Percentiles rank a stretch among this genome's conserved stretches.
phyloP scores from a whole-genome alignment of 1,140 invertebrate genomes.

The Oryctes rhinoceros region DNA sequence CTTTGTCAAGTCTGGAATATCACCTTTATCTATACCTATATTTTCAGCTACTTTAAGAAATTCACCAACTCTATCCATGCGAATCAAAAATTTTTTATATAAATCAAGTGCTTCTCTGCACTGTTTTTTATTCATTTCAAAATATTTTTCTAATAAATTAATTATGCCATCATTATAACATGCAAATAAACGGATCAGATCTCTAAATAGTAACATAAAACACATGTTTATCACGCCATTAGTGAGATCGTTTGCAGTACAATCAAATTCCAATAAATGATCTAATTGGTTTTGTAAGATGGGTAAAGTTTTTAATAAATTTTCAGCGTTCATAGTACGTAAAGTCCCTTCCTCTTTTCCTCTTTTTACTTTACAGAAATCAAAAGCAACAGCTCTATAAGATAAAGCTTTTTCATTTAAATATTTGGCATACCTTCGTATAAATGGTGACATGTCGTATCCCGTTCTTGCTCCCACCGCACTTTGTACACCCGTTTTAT shows the following conservation, averaged over 20 bases:
- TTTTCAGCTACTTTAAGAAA: conserved; percentile 97
- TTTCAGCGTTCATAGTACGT: conserved; percentile 96
- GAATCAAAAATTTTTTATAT: conserved; percentile 98
- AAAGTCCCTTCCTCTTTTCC: conserved; percentile 98
- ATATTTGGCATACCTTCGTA: conserved; percentile 98
- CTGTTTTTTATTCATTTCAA: conserved; percentile 99
- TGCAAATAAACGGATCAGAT: conserved; percentile 97
- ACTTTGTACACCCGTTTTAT: conserved; percentile 93
- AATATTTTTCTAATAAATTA: conserved; percentile 98
- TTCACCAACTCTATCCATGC: conserved; percentile 99
- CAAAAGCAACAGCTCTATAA: conserved; percentile 98
- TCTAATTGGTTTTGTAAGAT: conserved; percentile 96
- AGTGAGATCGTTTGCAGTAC: conserved; percentile 94
- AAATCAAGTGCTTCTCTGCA: conserved; percentile 97
- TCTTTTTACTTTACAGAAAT: conserved; percentile 99
- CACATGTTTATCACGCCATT: conserved; percentile 99
- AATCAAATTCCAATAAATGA: conserved; percentile 97
- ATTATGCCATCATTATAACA: conserved; percentile 99
- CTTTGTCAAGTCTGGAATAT: conserved; percentile 98
- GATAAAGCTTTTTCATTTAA: conserved; percentile 98
- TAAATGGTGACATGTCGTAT: conserved; percentile 99
- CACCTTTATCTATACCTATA: conserved; percentile 98
- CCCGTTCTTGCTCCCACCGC: conserved; percentile 71
- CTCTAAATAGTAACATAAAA: conserved; percentile 98
- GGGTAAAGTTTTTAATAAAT: conserved; percentile 96